Evolutionary conservation across 1,140 invertebrate genomes (phyloP).

Genomic region (Batillaria attramentaria): DNA sequence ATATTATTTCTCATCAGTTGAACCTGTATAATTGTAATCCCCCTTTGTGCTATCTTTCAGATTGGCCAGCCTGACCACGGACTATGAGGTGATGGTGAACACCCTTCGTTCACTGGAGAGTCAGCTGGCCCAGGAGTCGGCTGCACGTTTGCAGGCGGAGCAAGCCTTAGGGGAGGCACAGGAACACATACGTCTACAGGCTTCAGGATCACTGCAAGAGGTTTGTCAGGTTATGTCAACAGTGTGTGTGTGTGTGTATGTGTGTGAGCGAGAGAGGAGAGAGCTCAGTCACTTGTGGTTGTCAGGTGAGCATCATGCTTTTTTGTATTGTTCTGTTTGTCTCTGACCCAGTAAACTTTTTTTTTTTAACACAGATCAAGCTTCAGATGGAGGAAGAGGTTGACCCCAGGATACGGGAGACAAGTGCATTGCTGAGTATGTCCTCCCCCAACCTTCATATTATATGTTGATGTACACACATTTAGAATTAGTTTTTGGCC

Average conservation of each 20-base stretch:
- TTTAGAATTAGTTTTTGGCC: too few species aligned
- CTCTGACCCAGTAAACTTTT: background rate
- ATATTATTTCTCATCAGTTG: background rate
- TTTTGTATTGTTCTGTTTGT: background rate
- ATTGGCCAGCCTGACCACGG: slow-evolving; percentile 30
- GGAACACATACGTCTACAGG: slow-evolving; percentile 48
- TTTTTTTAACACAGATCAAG: slow-evolving; percentile 42
- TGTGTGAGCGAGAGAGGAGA: background rate
- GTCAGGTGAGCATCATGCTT: background rate
- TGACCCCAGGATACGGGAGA: slow-evolving; percentile 51
- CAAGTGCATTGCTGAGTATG: slow-evolving; percentile 57
- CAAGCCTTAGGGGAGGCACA: slow-evolving; percentile 48
- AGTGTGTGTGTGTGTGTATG: background rate
- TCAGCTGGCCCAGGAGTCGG: slow-evolving; percentile 44
- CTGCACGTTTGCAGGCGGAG: slow-evolving; percentile 51
- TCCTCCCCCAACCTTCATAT: too few species aligned
- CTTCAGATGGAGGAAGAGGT: slow-evolving; percentile 54
- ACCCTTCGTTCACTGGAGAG: slow-evolving; percentile 38
- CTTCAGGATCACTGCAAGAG: slow-evolving; percentile 37
- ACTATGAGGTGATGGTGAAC: slow-evolving; percentile 32
- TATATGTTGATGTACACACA: too few species aligned
- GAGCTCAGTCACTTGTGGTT: too few species aligned
- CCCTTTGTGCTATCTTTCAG: slow-evolving; percentile 15
- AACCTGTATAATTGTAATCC: background rate
- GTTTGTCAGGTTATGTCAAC: slow-evolving; percentile 20